Evolutionary conservation across 2,113 vertebrate genomes (phyloP).

Genomic region (Vulpes ferrilata): DNA sequence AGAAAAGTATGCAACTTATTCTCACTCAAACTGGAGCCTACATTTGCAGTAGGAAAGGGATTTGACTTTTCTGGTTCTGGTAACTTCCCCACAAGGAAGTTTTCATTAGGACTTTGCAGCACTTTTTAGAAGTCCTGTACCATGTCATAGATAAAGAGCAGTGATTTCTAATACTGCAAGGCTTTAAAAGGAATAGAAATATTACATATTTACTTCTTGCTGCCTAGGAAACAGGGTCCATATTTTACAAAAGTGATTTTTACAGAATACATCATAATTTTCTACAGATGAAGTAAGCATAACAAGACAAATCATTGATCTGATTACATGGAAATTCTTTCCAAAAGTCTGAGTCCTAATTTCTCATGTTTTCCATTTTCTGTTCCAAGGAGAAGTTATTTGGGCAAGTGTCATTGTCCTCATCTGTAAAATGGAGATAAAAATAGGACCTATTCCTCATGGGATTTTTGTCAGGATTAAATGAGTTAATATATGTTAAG

Average conservation of each 20-base stretch:
- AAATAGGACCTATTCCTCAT: background rate
- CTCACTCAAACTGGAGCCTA: background rate
- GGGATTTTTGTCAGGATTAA: slow-evolving; percentile 45
- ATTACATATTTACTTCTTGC: background rate
- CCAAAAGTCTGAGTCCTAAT: slow-evolving; percentile 42
- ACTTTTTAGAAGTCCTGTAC: background rate
- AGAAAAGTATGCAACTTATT: background rate
- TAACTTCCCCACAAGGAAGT: background rate
- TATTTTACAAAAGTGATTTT: slow-evolving; percentile 44
- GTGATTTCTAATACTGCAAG: background rate
- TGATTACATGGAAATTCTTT: slow-evolving; percentile 36
- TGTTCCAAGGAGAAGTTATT: background rate
- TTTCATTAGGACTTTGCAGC: background rate
- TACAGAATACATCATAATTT: slow-evolving; percentile 45
- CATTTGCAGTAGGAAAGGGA: background rate
- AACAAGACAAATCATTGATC: slow-evolving; percentile 43
- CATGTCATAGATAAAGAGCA: background rate
- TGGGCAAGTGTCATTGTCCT: slow-evolving; percentile 50
- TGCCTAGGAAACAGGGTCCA: slow-evolving; percentile 36
- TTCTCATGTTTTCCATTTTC: slow-evolving; percentile 47
- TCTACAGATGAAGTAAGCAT: slow-evolving; percentile 39
- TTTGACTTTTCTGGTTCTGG: slow-evolving; percentile 22
- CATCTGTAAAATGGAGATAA: slow-evolving; percentile 58
- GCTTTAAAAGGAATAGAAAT: slow-evolving; percentile 42
- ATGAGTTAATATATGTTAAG: slow-evolving; percentile 10